Evolutionary conservation across 2,888 invertebrate genomes (phyloP).

Genomic region (Incurvaria masculella): DNA sequence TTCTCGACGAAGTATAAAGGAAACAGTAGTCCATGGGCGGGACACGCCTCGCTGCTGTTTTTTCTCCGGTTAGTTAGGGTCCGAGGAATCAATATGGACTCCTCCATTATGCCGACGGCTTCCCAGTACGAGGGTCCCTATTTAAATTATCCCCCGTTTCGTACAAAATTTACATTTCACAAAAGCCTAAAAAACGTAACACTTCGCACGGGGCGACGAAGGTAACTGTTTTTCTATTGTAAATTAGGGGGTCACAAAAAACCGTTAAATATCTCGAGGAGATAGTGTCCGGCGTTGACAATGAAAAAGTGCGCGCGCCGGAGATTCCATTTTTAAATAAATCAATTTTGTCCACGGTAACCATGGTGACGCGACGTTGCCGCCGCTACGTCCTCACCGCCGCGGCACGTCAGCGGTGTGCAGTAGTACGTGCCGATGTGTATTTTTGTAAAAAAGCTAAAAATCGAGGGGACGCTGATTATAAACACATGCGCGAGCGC

Average conservation of each 20-base stretch:
- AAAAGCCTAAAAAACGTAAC: slow-evolving; percentile 44
- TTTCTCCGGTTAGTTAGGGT: background rate
- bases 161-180: slow-evolving; percentile 51
- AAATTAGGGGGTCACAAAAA: slow-evolving; percentile 56
- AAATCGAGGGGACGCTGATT: slow-evolving; percentile 45
- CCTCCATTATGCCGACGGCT: slow-evolving; percentile 1
- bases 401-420: background rate
- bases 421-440: slow-evolving; percentile 33
- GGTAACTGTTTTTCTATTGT: slow-evolving; percentile 48
- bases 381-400: too few species aligned
- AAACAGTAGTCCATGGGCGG: slow-evolving; percentile 18
- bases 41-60: background rate
- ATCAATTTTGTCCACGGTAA: background rate
- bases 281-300: slow-evolving; percentile 27
- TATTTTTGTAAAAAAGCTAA: slow-evolving; percentile 41
- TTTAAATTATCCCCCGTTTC: slow-evolving; percentile 49
- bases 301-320: slow-evolving; percentile 32
- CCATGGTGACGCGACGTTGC: too few species aligned
- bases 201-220: slow-evolving; percentile 31
- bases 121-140: slow-evolving; percentile 28
- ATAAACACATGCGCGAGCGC: slow-evolving; percentile 56
- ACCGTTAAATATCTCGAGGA: slow-evolving; percentile 33
- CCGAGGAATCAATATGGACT: background rate
- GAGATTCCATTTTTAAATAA: background rate
- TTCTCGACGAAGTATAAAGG: background rate